Evolutionary conservation across 1,140 invertebrate species (phyloP), one percentile per base, ranked within the genome.

Genomic region (Eupristina koningsbergeri): DNA sequence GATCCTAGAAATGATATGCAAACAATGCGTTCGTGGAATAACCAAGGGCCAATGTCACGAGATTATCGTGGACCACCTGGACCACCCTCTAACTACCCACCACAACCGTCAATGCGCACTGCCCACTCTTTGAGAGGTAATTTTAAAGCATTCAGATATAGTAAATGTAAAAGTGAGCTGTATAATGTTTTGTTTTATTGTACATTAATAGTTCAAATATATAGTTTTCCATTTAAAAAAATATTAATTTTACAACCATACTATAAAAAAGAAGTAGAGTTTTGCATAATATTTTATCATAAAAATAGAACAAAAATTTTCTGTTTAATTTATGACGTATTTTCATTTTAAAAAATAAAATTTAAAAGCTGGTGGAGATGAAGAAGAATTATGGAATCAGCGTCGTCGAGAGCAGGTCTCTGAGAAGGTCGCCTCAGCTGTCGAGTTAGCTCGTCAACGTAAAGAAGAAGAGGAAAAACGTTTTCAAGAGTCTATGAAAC

Each of bases 401-500:
- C 93, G 95, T 36, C 93, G 95, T 29, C 93, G 94, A 82, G 94
- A 96, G 75, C 94, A 95, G 85, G 36, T 74, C 11, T 92, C 94
- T 88, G 94, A 96, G 91, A 93, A 94, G 84, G 93, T 97, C 29
- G 95, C 94, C 2, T 93, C 94, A 61, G 95, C 94, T 2, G 94
- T 96, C 7, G 96, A 96, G 85, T 93, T 96, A 77, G 96, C 96
- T 0, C 94, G 96, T 36, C 95, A 96, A 85, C 93, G 96, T 22
- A 95, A 96, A 86, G 96, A 97, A 87, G 96, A 97, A 87, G 96
- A 97, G 89, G 96, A 97, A 88, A 95, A 96, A 86, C 94, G 95
- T 74, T 96, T 94, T 87, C 94, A 95, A 85, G 93, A 94, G 84
- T 93, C 92, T 31, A 91, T 90, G 22, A 93, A 93, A 84, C 92